These are phyloP conservation scores for Chaenodraco wilsoni DNA, from an alignment of 2,797 vertebrate species.

Conservation along the genomic window DNA sequence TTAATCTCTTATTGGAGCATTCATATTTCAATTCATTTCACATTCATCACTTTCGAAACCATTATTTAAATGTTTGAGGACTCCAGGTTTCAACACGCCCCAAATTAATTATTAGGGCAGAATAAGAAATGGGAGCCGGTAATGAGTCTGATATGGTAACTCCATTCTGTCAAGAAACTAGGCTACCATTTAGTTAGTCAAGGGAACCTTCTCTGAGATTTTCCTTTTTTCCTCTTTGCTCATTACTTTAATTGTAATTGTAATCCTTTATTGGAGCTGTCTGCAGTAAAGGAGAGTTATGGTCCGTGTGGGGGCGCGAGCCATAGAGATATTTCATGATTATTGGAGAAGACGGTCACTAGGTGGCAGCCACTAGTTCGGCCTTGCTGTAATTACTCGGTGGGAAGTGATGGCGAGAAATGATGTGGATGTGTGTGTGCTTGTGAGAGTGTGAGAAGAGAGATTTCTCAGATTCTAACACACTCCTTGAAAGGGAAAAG, in stretches of 20 bases:
- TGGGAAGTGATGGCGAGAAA: slow-evolving; percentile 69
- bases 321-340: slow-evolving; percentile 85
- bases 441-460: slow-evolving; percentile 32
- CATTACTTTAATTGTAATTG: slow-evolving; percentile 90
- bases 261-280: slow-evolving; percentile 87
- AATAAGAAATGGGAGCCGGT: slow-evolving; percentile 72
- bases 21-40: slow-evolving; percentile 63
- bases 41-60: slow-evolving; percentile 70
- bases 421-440: slow-evolving; percentile 24
- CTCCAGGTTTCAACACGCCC: slow-evolving; percentile 73
- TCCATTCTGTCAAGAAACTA: slow-evolving; percentile 81
- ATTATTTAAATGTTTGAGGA: slow-evolving; percentile 76
- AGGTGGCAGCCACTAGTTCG: slow-evolving; percentile 84
- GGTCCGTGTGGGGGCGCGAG: slow-evolving; percentile 79
- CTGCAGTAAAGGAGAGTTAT: slow-evolving; percentile 88
- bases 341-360: slow-evolving; percentile 87
- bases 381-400: slow-evolving; percentile 80
- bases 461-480: slow-evolving; percentile 45
- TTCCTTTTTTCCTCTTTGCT: slow-evolving; percentile 84
- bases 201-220: slow-evolving; percentile 81
- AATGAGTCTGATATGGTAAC: slow-evolving; percentile 78
- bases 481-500: slow-evolving; percentile 56
- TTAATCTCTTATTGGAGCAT: slow-evolving; percentile 53
- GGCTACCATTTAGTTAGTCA: slow-evolving; percentile 83
- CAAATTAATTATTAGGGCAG: slow-evolving; percentile 81